Evolutionary conservation across 2,888 invertebrate species (phyloP).

Genomic region (Euzophera pinguis): DNA sequence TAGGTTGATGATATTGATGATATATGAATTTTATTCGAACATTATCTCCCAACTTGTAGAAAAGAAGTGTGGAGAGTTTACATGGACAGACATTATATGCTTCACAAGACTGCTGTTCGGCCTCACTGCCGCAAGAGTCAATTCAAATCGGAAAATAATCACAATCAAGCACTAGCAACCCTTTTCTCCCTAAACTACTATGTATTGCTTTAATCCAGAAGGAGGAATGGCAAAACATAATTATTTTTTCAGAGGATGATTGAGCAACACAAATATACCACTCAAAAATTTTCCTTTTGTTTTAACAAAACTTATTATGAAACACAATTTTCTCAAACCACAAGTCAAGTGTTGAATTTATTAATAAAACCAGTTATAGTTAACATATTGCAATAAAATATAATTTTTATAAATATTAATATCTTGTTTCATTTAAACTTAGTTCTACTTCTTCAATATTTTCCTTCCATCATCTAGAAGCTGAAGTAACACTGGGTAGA

Average conservation of each 20-base stretch:
- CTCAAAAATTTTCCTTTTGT: too few relatives aligned
- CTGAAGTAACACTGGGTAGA: conserved; percentile 92
- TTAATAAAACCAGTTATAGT: conserved; percentile 4
- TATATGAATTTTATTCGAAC: background rate
- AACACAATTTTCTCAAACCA: too few relatives aligned
- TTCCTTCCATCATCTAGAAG: conserved; percentile 84
- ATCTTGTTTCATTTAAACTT: conserved; percentile 8
- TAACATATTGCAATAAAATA: conserved; percentile 5
- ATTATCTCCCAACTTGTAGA: background rate
- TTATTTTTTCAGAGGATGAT: too few relatives aligned
- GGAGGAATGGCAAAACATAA: too few relatives aligned
- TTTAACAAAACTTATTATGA: too few relatives aligned
- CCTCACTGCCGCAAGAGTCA: background rate
- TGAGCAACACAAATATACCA: too few relatives aligned
- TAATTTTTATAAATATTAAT: background rate
- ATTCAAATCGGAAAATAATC: background rate
- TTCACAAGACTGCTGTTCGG: background rate
- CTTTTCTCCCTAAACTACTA: background rate
- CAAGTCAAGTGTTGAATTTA: background rate
- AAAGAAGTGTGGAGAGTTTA: background rate
- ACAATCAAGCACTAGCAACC: background rate
- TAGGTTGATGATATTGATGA: conserved; percentile 4
- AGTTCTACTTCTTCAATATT: conserved; percentile 41
- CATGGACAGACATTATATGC: background rate
- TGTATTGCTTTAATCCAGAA: background rate